These are phyloP conservation scores for Perizoma flavofasciatum DNA, from an alignment of 2,888 invertebrate genomes.

Conservation along the genomic window DNA sequence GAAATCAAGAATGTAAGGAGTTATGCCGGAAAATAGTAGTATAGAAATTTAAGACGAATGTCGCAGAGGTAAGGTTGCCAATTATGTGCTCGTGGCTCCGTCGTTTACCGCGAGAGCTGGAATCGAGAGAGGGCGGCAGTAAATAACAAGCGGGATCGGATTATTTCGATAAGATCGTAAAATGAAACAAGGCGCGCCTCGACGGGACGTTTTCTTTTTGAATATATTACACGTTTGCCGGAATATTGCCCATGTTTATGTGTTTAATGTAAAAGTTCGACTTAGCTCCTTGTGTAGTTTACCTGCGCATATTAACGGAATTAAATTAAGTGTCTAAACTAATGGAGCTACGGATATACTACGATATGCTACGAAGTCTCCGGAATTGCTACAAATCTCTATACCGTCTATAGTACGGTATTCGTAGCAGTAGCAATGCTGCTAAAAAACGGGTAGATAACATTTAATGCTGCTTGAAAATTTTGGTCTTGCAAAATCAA, in stretches of 20 bases:
- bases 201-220: constrained; percentile 71
- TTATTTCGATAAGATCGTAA: constrained; percentile 84
- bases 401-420: too few species aligned
- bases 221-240: constrained; percentile 68
- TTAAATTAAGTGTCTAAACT: constrained; percentile 7
- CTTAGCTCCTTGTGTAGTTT: constrained; percentile 40
- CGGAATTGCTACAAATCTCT: constrained; percentile 9
- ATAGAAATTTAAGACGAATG: constrained; percentile 59
- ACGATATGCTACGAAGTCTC: constrained; percentile 30
- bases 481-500: too few species aligned
- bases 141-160: constrained; percentile 82
- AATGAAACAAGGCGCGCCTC: constrained; percentile 80
- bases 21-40: constrained; percentile 50
- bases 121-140: constrained; percentile 76
- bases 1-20: constrained; percentile 59
- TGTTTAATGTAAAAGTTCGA: constrained; percentile 61
- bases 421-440: too few species aligned
- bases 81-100: constrained; percentile 50
- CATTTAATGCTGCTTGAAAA: too few species aligned
- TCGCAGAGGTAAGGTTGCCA: constrained; percentile 60
- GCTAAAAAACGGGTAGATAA: too few species aligned
- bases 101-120: constrained; percentile 59
- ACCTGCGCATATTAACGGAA: too few species aligned
- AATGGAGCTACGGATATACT: constrained; percentile 23
- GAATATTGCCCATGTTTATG: constrained; percentile 58